Conservation (phyloP, 2,888 invertebrate species). For the Polia nebulosa region DNA sequence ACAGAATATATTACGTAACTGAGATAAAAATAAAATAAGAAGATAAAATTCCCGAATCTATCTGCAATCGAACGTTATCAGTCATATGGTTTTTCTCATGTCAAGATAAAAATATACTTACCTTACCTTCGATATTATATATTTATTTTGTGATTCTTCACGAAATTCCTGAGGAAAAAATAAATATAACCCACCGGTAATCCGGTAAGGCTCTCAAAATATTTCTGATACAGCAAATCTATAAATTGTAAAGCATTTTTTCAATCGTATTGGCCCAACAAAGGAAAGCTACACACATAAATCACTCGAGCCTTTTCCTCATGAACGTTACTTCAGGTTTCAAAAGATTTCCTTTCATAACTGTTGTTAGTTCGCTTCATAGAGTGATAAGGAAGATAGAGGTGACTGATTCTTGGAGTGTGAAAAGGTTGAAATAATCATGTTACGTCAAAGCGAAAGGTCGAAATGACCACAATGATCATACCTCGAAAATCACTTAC, state of each 20-base stretch:
- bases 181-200: slow-evolving; percentile 40
- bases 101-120: slow-evolving; percentile 43
- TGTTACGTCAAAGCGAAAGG: too few species aligned
- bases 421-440: too few species aligned
- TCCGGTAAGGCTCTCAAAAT: slow-evolving; percentile 53
- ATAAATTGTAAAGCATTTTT: slow-evolving; percentile 72
- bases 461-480: background rate
- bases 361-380: slow-evolving; percentile 75
- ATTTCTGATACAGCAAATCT: slow-evolving; percentile 60
- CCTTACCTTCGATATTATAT: slow-evolving; percentile 26
- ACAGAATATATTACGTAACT: slow-evolving; percentile 19
- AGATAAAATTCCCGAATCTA: slow-evolving; percentile 25
- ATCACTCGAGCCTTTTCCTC: slow-evolving; percentile 82
- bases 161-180: slow-evolving; percentile 19
- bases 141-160: slow-evolving; percentile 27
- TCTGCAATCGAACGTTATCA: slow-evolving; percentile 25
- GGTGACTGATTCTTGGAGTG: background rate
- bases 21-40: slow-evolving; percentile 17
- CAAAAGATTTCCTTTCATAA: slow-evolving; percentile 82
- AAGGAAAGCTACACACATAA: slow-evolving; percentile 82
- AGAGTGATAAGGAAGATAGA: slow-evolving; percentile 27
- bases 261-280: slow-evolving; percentile 79
- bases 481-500: background rate
- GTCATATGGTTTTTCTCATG: slow-evolving; percentile 31
- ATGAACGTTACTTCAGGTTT: slow-evolving; percentile 77